Evolutionary conservation across 2,797 vertebrate genomes (phyloP), one percentile per base, ranked within the genome.

Genomic region (Clarias laeviceps): DNA sequence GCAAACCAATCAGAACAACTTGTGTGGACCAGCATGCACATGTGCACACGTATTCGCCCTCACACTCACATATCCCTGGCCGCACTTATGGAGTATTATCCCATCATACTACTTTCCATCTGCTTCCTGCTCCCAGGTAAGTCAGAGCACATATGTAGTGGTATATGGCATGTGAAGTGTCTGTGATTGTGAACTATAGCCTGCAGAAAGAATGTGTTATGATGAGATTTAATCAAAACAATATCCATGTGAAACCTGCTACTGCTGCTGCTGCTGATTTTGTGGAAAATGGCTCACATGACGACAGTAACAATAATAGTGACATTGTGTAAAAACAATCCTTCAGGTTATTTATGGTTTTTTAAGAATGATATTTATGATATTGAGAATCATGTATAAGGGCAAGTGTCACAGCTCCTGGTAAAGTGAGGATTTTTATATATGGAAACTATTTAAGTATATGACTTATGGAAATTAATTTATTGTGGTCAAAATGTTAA

Each of bases 101-200:
- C 90, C 81, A 90, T 95, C 86, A 84, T 96, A 82, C 90, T 97
- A 89, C 93, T 96, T 90, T 97, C 94, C 92, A 93, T 91, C 89
- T 94, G 95, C 91, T 94, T 93, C 92, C 91, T 97, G 62, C 93
- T 96, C 84, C 95, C 97, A 93, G 97, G 97, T 98, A 93, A 94
- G 96, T 69, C 5, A 32, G 72, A 57, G n/a, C 17, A 34, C 27
- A 61, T 64, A 83, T 84, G 57, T 64, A 62, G 59, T 11, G 82
- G 76, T 50, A 29, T 61, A 17, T 72, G 32, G 45, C 61, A 34
- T 61, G 37, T 9, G 27, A 50, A 76, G 18, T 80, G 76, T 69
- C 32, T 37, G 56, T 82, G 11, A 61, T 1, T 74, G 7, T 72
- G 50, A 65, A 40, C 17, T 3, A 45, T 45, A 59, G 50, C 37